These are phyloP conservation scores for Craseonycteris thonglongyai DNA, from an alignment of 2,113 vertebrate genomes.

Conservation along the genomic window DNA sequence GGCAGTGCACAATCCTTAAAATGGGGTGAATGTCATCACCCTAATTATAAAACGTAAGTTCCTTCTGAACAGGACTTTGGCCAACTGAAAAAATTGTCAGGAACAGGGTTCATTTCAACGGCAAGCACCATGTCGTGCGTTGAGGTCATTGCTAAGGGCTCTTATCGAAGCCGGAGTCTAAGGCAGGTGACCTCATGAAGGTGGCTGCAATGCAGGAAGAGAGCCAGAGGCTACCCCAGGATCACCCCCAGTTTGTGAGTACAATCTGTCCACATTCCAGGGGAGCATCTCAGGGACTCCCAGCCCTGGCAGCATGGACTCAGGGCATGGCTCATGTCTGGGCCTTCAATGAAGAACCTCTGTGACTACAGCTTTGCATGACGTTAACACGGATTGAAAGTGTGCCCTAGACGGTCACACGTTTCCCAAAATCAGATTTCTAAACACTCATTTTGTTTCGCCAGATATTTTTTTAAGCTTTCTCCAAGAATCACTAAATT, in stretches of 20 bases:
- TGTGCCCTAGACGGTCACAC: not conserved
- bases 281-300: not conserved
- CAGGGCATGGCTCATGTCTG: not conserved
- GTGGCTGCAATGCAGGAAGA: not conserved
- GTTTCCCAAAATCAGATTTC: constrained; percentile 23
- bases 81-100: not conserved
- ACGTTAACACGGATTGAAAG: not conserved
- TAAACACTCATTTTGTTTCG: constrained; percentile 1
- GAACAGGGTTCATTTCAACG: not conserved
- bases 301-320: not conserved
- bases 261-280: not conserved
- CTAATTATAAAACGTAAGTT: not conserved
- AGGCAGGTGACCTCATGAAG: not conserved
- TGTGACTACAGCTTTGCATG: not conserved
- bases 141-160: not conserved
- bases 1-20: not conserved
- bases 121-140: not conserved
- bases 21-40: not conserved
- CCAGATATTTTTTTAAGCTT: constrained; percentile 1
- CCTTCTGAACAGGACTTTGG: not conserved
- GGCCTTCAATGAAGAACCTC: not conserved
- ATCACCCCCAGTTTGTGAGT: not conserved
- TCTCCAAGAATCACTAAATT: constrained; percentile 22
- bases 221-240: not conserved
- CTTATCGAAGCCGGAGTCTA: not conserved